These are phyloP conservation scores for Dendrolimus pini DNA, from an alignment of 2,888 invertebrate species.

Conservation along the genomic window DNA sequence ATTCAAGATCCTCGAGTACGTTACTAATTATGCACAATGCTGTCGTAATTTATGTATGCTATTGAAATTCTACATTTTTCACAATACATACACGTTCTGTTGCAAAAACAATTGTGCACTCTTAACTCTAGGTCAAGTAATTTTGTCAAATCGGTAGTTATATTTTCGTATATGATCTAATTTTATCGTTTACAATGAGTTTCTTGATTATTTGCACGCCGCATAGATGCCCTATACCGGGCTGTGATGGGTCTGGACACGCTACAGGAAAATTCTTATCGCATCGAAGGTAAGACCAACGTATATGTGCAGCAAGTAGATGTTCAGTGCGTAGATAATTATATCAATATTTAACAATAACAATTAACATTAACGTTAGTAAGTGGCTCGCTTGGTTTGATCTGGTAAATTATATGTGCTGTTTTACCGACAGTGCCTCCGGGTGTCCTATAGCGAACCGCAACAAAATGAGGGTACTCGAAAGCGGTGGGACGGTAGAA, in stretches of 20 bases:
- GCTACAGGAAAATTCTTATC: constrained; percentile 99
- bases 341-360: not conserved
- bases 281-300: constrained; percentile 89
- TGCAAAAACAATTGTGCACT: constrained; percentile 13
- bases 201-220: constrained; percentile 77
- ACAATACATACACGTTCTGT: constrained; percentile 14
- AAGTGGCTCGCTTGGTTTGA: no score
- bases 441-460: constrained; percentile 97
- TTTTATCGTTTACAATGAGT: constrained; percentile 39
- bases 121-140: constrained; percentile 12
- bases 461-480: constrained; percentile 92
- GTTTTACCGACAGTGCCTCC: constrained; percentile 83
- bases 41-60: constrained; percentile 10
- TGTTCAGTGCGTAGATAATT: constrained; percentile 23
- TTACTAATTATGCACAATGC: no score
- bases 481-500: constrained; percentile 90
- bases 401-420: not conserved
- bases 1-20: no score
- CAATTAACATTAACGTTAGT: no score
- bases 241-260: constrained; percentile 98
- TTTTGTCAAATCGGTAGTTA: constrained; percentile 7
- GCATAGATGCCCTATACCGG: constrained; percentile 94
- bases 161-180: constrained; percentile 1
- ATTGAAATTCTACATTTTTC: constrained; percentile 21
- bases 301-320: constrained; percentile 26